These are phyloP conservation scores for Climacteris rufus DNA, from an alignment of 2,113 vertebrate species.

Conservation along the genomic window DNA sequence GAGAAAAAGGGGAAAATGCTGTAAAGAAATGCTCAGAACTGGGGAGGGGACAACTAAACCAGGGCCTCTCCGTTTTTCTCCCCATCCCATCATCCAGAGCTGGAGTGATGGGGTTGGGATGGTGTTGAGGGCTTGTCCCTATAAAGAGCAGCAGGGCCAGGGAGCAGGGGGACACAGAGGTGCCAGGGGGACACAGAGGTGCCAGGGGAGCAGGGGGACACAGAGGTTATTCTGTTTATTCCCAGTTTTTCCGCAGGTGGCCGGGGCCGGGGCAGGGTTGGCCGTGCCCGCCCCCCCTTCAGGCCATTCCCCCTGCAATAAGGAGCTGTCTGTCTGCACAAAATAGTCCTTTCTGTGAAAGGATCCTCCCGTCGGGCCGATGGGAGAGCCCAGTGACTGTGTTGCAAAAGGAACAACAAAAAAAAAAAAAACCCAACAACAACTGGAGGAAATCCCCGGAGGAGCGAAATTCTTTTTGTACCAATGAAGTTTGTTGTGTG, in stretches of 20 bases:
- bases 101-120: neutral
- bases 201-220: neutral
- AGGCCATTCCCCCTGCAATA: conserved; percentile 22
- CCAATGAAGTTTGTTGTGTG: conserved; percentile 76
- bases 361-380: conserved; percentile 71
- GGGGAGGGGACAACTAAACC: neutral
- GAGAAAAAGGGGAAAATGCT: neutral
- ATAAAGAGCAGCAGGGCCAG: neutral
- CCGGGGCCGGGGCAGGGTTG: neutral
- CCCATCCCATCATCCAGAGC: rapidly evolving
- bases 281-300: neutral
- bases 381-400: conserved; percentile 4
- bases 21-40: neutral
- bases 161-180: neutral
- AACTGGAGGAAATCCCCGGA: neutral
- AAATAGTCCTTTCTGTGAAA: conserved; percentile 92
- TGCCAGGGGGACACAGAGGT: neutral
- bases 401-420: conserved; percentile 3
- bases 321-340: conserved; percentile 62
- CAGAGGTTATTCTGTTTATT: conserved; percentile 28
- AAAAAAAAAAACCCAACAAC: neutral
- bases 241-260: conserved; percentile 41
- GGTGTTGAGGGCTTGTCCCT: neutral
- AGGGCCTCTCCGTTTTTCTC: neutral
- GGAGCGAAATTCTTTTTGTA: conserved; percentile 69